Evolutionary conservation across 2,888 invertebrate genomes (phyloP).

Genomic region (Rhagium mordax): DNA sequence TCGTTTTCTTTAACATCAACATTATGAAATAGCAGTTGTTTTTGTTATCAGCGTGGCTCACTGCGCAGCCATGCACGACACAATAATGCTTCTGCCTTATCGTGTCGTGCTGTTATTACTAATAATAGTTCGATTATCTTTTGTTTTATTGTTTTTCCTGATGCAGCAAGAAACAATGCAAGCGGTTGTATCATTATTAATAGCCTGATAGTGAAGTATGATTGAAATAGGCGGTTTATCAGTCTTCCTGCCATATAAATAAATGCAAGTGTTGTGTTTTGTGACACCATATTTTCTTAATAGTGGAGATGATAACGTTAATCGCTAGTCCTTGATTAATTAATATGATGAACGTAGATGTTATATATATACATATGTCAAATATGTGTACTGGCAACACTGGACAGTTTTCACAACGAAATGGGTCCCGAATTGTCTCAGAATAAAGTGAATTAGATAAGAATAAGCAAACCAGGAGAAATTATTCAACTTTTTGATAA

Average conservation of each 20-base stretch:
- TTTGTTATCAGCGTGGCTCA: not conserved
- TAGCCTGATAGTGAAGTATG: not conserved
- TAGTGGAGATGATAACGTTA: too few relatives aligned
- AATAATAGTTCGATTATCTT: not conserved
- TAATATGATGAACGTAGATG: too few relatives aligned
- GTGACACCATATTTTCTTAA: too few relatives aligned
- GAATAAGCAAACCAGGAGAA: too few relatives aligned
- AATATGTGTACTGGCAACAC: too few relatives aligned
- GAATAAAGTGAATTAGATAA: too few relatives aligned
- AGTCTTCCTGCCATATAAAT: too few relatives aligned
- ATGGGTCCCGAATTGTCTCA: too few relatives aligned
- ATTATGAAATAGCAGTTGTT: not conserved
- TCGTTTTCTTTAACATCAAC: not conserved
- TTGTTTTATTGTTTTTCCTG: not conserved
- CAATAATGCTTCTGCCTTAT: not conserved
- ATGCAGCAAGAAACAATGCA: not conserved
- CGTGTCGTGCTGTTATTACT: not conserved
- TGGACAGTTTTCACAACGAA: too few relatives aligned
- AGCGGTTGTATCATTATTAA: not conserved
- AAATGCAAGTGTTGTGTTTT: not conserved
- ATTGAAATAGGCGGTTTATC: not conserved
- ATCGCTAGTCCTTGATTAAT: too few relatives aligned
- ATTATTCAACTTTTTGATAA: too few relatives aligned
- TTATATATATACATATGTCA: too few relatives aligned
- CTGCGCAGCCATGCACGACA: not conserved